These are phyloP conservation scores for Drosophila limbata DNA, from an alignment of 2,888 invertebrate genomes.

Conservation along the genomic window DNA sequence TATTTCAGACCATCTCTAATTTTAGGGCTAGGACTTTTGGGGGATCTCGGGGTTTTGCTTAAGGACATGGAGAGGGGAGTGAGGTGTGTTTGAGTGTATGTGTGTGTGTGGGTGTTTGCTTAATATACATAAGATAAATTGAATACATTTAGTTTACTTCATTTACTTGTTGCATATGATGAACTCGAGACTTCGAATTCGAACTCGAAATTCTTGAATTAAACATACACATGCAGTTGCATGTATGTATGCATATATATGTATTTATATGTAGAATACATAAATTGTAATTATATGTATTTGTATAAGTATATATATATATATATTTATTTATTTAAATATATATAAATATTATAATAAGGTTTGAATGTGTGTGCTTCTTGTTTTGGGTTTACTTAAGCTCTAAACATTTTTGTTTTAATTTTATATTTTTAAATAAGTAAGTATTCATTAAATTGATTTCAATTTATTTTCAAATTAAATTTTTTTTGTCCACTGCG, in stretches of 20 bases:
- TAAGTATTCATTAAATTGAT: constrained; percentile 47
- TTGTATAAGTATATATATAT: constrained; percentile 36
- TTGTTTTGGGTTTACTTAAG: constrained; percentile 59
- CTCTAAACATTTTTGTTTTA: constrained; percentile 47
- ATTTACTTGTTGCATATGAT: constrained; percentile 44
- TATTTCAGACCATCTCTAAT: constrained; percentile 61
- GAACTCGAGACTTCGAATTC: constrained; percentile 26
- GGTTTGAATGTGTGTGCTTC: constrained; percentile 52
- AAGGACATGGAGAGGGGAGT: constrained; percentile 14
- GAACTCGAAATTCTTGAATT: constrained; percentile 31
- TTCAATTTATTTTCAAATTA: constrained; percentile 28
- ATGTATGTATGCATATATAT: constrained; percentile 16
- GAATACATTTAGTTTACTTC: constrained; percentile 64
- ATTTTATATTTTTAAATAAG: constrained; percentile 46
- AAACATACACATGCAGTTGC: constrained; percentile 25
- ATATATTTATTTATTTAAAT: constrained; percentile 29
- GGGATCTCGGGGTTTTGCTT: constrained; percentile 1
- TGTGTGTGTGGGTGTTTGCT: constrained; percentile 37
- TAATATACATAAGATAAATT: constrained; percentile 73
- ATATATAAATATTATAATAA: constrained; percentile 41
- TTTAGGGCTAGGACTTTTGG: constrained; percentile 37
- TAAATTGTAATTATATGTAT: constrained; percentile 21
- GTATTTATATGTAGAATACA: constrained; percentile 28
- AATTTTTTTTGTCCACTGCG: constrained; percentile 40
- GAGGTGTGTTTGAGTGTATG: constrained; percentile 10